Conservation (phyloP, 2,113 vertebrate genomes). For the Nibea albiflora region DNA sequence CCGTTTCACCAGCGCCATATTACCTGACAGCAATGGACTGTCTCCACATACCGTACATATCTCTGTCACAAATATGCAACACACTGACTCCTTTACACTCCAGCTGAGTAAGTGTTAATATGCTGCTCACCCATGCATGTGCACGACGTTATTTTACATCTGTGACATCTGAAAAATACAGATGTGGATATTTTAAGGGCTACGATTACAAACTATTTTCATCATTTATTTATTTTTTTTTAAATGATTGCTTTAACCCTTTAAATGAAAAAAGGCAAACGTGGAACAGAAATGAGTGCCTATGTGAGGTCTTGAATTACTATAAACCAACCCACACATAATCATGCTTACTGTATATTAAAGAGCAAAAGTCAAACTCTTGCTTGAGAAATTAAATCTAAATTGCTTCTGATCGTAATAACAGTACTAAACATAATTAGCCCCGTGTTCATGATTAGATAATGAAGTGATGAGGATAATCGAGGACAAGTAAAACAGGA, state of each 20-base stretch:
- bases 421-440: neutral
- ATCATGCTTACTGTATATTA: neutral
- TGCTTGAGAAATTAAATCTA: neutral
- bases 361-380: neutral
- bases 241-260: neutral
- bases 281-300: neutral
- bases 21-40: neutral
- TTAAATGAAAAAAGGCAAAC: neutral
- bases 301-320: neutral
- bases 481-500: neutral
- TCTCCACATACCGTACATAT: neutral
- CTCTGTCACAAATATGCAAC: conserved; percentile 28
- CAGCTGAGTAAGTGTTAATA: conserved; percentile 11
- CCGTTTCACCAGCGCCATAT: conserved; percentile 23
- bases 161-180: conserved; percentile 12
- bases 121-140: conserved; percentile 14
- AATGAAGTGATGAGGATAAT: neutral
- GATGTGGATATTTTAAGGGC: neutral
- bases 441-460: neutral
- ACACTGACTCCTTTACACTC: conserved; percentile 4
- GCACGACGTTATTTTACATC: conserved; percentile 16
- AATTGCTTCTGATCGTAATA: neutral
- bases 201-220: neutral
- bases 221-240: neutral
- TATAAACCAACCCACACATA: neutral